Percentiles rank a stretch among this genome's conserved stretches.
Evolutionary conservation across 2,888 invertebrate species (phyloP).

Genomic region (Ochropacha duplaris): DNA sequence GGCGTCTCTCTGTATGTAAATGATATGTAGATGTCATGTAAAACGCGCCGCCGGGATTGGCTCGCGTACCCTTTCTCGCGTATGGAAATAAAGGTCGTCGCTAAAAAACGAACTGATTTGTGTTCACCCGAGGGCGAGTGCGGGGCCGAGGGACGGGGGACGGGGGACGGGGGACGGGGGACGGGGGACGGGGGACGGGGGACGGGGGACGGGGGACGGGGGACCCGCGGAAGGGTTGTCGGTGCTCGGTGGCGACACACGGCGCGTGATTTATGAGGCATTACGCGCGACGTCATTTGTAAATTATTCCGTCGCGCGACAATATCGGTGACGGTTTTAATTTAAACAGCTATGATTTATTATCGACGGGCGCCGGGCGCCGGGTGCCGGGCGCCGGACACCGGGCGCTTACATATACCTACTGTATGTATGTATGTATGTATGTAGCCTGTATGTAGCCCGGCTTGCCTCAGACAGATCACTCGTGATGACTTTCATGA

Average conservation of each 20-base stretch:
- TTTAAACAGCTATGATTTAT: constrained; percentile 67
- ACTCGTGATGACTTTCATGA: neutral
- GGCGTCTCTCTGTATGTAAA: constrained; percentile 49
- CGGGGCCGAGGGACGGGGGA: constrained; percentile 8
- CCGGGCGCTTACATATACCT: too few species aligned
- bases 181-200: constrained; percentile 11
- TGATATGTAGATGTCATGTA: constrained; percentile 59
- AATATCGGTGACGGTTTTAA: constrained; percentile 59
- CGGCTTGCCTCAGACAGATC: neutral
- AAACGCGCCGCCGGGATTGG: constrained; percentile 45
- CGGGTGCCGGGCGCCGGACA: too few species aligned
- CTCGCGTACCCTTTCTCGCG: constrained; percentile 23
- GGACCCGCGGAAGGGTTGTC: constrained; percentile 34
- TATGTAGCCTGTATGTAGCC: too few species aligned
- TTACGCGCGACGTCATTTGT: constrained; percentile 43
- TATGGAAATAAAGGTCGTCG: constrained; percentile 30
- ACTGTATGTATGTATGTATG: too few species aligned
- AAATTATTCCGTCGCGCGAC: constrained; percentile 55
- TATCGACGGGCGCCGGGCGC: constrained; percentile 14
- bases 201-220: constrained; percentile 15
- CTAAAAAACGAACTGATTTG: constrained; percentile 44
- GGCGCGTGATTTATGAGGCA: constrained; percentile 48
- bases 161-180: constrained; percentile 16
- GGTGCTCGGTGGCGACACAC: constrained; percentile 22
- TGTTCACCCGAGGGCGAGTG: constrained; percentile 11